Evolutionary conservation across 2,888 invertebrate genomes (phyloP), one percentile per base, ranked within the genome.

Genomic region (Marronus borbonicus): DNA sequence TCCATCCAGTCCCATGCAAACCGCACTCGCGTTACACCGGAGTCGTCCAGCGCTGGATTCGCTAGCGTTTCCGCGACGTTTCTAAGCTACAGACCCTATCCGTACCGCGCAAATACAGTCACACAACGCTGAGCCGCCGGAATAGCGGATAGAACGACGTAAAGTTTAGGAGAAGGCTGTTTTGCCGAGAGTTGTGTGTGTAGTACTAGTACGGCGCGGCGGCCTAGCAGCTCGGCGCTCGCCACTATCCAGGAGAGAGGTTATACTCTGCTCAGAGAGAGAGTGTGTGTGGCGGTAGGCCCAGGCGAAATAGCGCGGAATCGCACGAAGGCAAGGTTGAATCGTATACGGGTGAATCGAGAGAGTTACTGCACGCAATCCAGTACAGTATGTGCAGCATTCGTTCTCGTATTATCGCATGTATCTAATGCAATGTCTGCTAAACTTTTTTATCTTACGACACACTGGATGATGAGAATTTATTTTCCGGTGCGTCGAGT

Each of bases 251-350:
- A 55, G 55, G 55, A 55, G 55, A 55, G 55, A 44, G 44, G 44
- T 20, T 55, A 20, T 55, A 20, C 55, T n/a, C 55, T n/a, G 7
- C 14, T 5, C 10, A 31, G 62, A 14, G 28, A 62, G 68, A 68
- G 68, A 50, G 44, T 14, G 50, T 68, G 24, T 58, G 69, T 69
- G 69, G 69, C 58, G 58, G 58, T 55, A 24, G 39, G 20, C 58
- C 17, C 55, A 58, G 58, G 58, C 72, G 72, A 39, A 58, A 12
- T 36, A 31, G 17, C 31, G 20, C 72, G 72, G 72, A 72, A 58
- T 72, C 58, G 58, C 58, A 60, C 72, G 72, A 72, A 72, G 39
- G 58, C 72, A 72, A 72, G 72, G 72, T 72, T 72, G 66, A 66
- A 66, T 66, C 66, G 66, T 24, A 12, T 44, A 44, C 44, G 44